These are phyloP conservation scores for Urocitellus parryii DNA, from an alignment of 2,113 vertebrate species.

Conservation along the genomic window DNA sequence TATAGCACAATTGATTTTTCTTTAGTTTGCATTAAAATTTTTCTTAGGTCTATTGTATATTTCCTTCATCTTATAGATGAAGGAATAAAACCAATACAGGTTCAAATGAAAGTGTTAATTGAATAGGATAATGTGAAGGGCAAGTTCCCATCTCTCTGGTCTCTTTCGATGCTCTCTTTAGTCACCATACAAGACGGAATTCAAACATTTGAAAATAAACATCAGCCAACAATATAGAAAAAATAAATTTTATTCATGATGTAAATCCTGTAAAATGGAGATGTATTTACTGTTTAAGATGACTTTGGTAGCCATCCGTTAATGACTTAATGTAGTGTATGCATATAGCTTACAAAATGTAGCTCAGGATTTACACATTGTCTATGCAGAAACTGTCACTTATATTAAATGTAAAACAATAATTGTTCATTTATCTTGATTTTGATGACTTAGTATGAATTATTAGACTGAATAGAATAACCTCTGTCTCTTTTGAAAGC, in stretches of 20 bases:
- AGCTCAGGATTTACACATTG: not conserved
- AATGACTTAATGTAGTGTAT: not conserved
- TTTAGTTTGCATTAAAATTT: not conserved
- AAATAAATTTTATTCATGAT: not conserved
- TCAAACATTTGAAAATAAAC: too few species aligned
- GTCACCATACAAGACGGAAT: not conserved
- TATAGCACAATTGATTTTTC: not conserved
- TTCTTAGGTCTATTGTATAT: not conserved
- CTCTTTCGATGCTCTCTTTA: not conserved
- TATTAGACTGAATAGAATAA: not conserved
- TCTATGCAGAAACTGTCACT: not conserved
- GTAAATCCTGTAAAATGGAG: not conserved
- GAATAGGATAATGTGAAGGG: not conserved
- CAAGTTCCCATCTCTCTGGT: not conserved
- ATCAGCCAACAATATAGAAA: not conserved
- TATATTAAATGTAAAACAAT: not conserved
- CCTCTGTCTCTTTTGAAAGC: not conserved
- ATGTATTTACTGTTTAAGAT: not conserved
- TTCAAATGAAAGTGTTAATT: not conserved
- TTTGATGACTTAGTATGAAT: not conserved
- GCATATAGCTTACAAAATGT: not conserved
- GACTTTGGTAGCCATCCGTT: not conserved
- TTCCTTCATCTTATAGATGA: not conserved
- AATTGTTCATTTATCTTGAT: not conserved
- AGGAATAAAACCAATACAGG: not conserved